phyloP scores from a whole-genome alignment of 1,140 invertebrate genomes.

The Aphaenogaster rudis region DNA sequence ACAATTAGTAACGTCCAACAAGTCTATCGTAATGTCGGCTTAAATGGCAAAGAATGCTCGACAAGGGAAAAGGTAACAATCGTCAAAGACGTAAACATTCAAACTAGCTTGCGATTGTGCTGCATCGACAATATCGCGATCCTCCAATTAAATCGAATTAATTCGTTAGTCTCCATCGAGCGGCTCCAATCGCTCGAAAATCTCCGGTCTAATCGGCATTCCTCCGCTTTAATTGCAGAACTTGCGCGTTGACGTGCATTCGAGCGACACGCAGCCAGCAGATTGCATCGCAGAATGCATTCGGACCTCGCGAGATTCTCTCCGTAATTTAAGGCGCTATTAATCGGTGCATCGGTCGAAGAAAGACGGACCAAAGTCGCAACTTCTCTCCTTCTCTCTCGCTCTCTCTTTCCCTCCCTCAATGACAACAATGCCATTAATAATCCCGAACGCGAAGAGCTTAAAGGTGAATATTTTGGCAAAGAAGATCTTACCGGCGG shows the following conservation, averaged over 20 bases:
- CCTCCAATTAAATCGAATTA: constrained; percentile 53
- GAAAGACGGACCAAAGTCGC: not conserved
- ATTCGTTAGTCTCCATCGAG: constrained; percentile 11
- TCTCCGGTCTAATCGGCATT: constrained; percentile 6
- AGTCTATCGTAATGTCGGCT: not conserved
- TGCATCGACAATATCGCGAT: constrained; percentile 31
- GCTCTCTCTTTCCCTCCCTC: not conserved
- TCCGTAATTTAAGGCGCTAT: constrained; percentile 44
- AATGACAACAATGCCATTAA: constrained; percentile 33
- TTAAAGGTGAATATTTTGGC: constrained; percentile 42
- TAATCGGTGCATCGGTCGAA: constrained; percentile 4
- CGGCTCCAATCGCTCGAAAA: constrained; percentile 33
- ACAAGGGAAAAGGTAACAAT: not conserved
- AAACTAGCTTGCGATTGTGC: not conserved
- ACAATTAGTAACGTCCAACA: not conserved
- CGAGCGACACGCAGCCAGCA: constrained; percentile 14
- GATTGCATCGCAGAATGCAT: constrained; percentile 33
- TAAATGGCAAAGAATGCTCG: not conserved
- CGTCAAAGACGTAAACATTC: not conserved
- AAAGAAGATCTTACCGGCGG: not conserved
- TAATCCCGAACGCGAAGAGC: not conserved
- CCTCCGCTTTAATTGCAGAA: constrained; percentile 50
- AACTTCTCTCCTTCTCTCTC: not conserved
- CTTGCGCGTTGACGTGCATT: constrained; percentile 21
- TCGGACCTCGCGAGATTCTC: constrained; percentile 7